These are phyloP conservation scores for Apomyelois bistriatella DNA, from an alignment of 2,888 invertebrate genomes.

Conservation along the genomic window DNA sequence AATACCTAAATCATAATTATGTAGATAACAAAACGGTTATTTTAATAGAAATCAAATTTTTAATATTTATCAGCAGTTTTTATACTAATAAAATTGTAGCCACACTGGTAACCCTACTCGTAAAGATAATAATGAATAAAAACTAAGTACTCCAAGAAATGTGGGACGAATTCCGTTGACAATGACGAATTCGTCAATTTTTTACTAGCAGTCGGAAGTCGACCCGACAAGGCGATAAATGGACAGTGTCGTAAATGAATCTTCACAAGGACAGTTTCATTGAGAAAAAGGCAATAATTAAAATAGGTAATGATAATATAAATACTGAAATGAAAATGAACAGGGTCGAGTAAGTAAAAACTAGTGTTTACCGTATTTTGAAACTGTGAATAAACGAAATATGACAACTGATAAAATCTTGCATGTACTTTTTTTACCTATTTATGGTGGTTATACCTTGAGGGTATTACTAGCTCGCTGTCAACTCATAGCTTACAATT, in stretches of 20 bases:
- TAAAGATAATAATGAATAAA: constrained; percentile 15
- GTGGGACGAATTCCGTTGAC: constrained; percentile 20
- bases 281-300: constrained; percentile 13
- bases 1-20: no score
- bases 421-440: no score
- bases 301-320: background rate
- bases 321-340: background rate
- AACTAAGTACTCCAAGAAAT: constrained; percentile 11
- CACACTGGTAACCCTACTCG: background rate
- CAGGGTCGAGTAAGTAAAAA: background rate
- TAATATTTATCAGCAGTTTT: background rate
- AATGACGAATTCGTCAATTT: constrained; percentile 23
- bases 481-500: no score
- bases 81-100: no score
- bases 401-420: background rate
- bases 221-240: constrained; percentile 21
- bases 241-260: constrained; percentile 21
- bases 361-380: background rate
- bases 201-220: constrained; percentile 24
- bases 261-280: constrained; percentile 15
- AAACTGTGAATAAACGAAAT: background rate
- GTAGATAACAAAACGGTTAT: no score
- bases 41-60: background rate
- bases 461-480: no score
- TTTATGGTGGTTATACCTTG: no score